A percentile compares a stretch with the other conserved stretches of the same genome.
These are phyloP conservation scores for Glareola pratincola DNA, from an alignment of 2,113 vertebrate genomes.

Conservation along the genomic window DNA sequence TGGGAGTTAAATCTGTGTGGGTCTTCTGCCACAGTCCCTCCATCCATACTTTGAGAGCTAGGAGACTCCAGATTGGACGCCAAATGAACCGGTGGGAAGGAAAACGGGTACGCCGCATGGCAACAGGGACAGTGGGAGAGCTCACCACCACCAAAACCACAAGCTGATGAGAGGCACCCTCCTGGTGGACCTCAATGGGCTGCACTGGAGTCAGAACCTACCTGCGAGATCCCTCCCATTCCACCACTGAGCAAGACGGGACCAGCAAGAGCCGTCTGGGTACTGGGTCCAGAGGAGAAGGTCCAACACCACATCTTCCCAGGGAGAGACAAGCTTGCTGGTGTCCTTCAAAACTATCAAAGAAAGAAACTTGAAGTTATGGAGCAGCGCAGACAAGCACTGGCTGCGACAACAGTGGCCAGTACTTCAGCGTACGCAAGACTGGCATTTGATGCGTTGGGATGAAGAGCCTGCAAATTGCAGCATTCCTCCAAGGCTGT, in stretches of 20 bases:
- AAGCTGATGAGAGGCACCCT: neutral
- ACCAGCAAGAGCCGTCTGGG: neutral
- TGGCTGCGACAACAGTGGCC: neutral
- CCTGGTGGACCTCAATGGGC: neutral
- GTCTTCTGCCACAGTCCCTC: neutral
- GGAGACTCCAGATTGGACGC: neutral
- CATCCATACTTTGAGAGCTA: neutral
- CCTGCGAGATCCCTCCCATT: fast-evolving
- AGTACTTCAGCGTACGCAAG: neutral
- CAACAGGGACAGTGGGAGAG: neutral
- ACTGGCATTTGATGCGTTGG: neutral
- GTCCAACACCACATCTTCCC: neutral
- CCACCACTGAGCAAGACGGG: fast-evolving
- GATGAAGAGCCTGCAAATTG: neutral
- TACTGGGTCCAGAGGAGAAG: neutral
- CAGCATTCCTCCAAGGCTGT: neutral
- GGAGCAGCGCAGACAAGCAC: neutral
- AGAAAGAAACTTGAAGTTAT: neutral
- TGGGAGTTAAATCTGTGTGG: neutral
- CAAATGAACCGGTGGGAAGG: neutral
- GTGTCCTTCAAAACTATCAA: neutral
- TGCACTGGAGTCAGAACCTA: neutral
- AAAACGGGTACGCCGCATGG: neutral
- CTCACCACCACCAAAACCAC: neutral
- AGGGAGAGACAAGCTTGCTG: neutral